phyloP scores from a whole-genome alignment of 2,888 invertebrate genomes.

The Monochamus alternatus region DNA sequence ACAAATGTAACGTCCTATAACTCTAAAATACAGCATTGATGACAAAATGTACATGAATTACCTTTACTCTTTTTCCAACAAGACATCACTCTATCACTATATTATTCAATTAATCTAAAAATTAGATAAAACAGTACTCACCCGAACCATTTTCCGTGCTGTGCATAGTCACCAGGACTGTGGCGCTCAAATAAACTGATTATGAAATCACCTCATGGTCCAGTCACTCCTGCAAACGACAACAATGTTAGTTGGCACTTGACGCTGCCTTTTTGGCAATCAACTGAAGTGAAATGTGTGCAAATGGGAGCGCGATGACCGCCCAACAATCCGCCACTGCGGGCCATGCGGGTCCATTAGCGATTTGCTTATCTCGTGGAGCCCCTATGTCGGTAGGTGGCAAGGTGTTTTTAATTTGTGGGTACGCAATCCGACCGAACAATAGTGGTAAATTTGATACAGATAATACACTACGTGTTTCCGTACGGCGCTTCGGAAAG shows the following conservation, averaged over 20 bases:
- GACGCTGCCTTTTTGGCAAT: constrained; percentile 9
- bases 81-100: too few relatives aligned
- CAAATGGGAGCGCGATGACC: constrained; percentile 38
- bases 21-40: too few relatives aligned
- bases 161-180: constrained; percentile 68
- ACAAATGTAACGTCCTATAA: too few relatives aligned
- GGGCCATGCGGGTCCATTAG: constrained; percentile 55
- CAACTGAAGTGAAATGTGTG: constrained; percentile 19
- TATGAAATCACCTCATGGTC: constrained; percentile 64
- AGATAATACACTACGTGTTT: background rate
- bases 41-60: too few relatives aligned
- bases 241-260: constrained; percentile 28
- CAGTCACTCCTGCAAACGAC: constrained; percentile 40
- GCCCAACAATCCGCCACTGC: constrained; percentile 19
- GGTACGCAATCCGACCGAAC: background rate
- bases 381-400: constrained; percentile 18
- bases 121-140: constrained; percentile 59
- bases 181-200: constrained; percentile 50
- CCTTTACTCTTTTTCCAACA: too few relatives aligned
- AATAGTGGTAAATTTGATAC: background rate
- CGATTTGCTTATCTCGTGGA: constrained; percentile 33
- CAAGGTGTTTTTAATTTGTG: constrained; percentile 16
- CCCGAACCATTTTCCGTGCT: constrained; percentile 72
- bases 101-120: too few relatives aligned
- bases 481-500: background rate